phyloP scores from a whole-genome alignment of 2,797 vertebrate species.

The Chaetophractus vellerosus region DNA sequence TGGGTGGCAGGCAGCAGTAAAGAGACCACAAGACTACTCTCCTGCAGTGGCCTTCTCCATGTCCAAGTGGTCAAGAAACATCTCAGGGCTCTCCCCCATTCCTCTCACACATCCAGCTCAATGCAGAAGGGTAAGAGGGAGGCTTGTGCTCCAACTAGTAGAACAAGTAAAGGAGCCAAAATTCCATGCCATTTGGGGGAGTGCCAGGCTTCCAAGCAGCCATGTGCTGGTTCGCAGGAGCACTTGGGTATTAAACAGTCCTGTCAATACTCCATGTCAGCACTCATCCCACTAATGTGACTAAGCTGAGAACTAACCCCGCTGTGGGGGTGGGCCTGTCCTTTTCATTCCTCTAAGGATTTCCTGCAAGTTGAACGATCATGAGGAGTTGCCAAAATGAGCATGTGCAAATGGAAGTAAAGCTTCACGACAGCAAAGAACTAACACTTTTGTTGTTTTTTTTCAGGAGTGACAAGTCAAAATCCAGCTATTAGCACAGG shows the following conservation, averaged over 20 bases:
- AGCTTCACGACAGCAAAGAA: conserved; percentile 2
- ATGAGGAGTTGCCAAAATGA: background rate
- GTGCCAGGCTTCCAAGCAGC: conserved; percentile 44
- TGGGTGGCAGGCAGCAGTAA: background rate
- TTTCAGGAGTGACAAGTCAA: conserved; percentile 37
- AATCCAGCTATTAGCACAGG: conserved; percentile 65
- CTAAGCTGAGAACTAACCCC: conserved; percentile 47
- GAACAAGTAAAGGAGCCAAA: conserved; percentile 44
- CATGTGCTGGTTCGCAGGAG: background rate
- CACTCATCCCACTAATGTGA: conserved; percentile 49
- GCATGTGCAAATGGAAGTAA: conserved; percentile 36
- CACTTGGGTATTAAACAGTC: background rate
- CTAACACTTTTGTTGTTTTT: background rate
- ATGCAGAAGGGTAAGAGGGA: background rate
- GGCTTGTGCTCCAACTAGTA: conserved; percentile 29
- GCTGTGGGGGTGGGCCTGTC: conserved; percentile 62
- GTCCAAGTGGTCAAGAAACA: background rate
- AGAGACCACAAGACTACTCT: background rate
- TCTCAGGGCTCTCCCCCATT: background rate
- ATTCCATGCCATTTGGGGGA: background rate
- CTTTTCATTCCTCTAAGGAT: conserved; percentile 57
- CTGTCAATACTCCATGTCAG: conserved; percentile 37
- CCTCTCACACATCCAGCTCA: background rate
- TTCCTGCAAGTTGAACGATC: conserved; percentile 68
- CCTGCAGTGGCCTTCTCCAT: background rate